Conservation (phyloP, 2,113 vertebrate genomes). For the Fulmarus glacialis region DNA sequence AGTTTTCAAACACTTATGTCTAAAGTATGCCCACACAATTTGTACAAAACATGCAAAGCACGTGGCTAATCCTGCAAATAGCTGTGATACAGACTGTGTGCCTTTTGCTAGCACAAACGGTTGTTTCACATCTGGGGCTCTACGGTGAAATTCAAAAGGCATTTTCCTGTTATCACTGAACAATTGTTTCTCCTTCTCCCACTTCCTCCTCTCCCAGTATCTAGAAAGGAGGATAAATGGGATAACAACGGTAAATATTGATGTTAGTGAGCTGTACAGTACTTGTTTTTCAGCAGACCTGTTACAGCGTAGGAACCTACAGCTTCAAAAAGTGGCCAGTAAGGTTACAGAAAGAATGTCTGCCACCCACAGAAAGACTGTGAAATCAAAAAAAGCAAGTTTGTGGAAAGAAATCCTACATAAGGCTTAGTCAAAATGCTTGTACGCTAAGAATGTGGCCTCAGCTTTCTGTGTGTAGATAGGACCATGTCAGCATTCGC, state of each 20-base stretch:
- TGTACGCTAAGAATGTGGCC: neutral
- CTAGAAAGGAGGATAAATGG: slow-evolving; percentile 11
- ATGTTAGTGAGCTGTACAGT: neutral
- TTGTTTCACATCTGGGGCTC: neutral
- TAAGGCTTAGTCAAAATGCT: neutral
- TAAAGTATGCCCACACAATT: neutral
- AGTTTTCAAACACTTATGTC: neutral
- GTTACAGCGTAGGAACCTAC: neutral
- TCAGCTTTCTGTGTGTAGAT: neutral
- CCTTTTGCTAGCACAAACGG: neutral
- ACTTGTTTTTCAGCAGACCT: slow-evolving; percentile 11
- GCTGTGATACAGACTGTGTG: neutral
- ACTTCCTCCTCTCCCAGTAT: slow-evolving; percentile 30
- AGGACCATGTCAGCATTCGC: neutral
- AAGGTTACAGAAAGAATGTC: neutral
- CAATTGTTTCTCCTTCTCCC: slow-evolving; percentile 37
- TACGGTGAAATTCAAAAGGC: neutral
- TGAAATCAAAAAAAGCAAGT: neutral
- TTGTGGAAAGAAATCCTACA: slow-evolving; percentile 2
- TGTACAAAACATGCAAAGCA: neutral
- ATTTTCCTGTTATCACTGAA: slow-evolving; percentile 7
- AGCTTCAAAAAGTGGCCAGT: neutral
- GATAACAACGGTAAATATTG: slow-evolving; percentile 18
- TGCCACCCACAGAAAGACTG: neutral
- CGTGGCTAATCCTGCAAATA: neutral